Conservation (phyloP, 2,888 invertebrate genomes). For the Leptopterna dolabrata region DNA sequence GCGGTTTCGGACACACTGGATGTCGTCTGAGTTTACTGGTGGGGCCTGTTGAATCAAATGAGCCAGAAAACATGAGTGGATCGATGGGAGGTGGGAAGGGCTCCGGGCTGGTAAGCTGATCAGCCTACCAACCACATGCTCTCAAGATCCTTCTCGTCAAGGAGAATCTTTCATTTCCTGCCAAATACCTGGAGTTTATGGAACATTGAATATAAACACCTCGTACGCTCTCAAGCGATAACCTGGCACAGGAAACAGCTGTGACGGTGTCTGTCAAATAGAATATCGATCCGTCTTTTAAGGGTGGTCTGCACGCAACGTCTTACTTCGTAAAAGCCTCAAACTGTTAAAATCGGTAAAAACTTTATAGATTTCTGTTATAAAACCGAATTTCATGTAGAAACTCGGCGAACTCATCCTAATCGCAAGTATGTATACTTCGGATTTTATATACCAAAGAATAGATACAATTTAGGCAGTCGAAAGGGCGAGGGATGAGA, state of each 20-base stretch:
- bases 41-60: conserved; percentile 7
- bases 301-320: neutral
- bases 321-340: neutral
- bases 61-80: conserved; percentile 11
- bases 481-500: too few relatives aligned
- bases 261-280: neutral
- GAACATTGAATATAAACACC: neutral
- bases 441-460: too few relatives aligned
- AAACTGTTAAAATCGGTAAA: neutral
- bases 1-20: neutral
- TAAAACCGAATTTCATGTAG: too few relatives aligned
- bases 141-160: neutral
- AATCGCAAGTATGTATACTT: too few relatives aligned
- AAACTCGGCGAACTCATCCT: too few relatives aligned
- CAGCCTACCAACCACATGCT: neutral
- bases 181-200: neutral
- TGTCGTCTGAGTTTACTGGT: neutral
- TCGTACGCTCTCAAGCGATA: neutral
- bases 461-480: too few relatives aligned
- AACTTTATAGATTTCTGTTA: neutral
- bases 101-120: neutral
- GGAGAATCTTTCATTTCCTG: neutral
- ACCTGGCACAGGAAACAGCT: neutral
- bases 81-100: neutral
- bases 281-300: neutral